A percentile compares a stretch with the other conserved stretches of the same genome.
These are phyloP conservation scores for Acrobasis consociella DNA, from an alignment of 2,888 invertebrate genomes.

Conservation along the genomic window DNA sequence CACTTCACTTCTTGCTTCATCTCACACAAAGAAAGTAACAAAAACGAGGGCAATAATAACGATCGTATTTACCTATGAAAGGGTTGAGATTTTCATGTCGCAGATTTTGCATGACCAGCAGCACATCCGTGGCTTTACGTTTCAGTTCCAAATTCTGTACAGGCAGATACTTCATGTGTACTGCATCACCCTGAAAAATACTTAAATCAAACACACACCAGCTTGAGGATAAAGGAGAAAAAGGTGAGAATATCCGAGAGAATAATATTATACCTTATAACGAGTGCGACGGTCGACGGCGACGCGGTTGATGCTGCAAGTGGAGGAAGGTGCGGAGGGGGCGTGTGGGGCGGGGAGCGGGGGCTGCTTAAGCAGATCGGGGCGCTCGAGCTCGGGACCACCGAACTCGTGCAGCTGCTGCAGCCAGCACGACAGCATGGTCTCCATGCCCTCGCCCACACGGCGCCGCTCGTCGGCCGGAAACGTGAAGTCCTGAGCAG, in stretches of 20 bases:
- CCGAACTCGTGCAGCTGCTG: constrained; percentile 93
- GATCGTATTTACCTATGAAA: constrained; percentile 83
- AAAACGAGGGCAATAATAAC: too few species aligned
- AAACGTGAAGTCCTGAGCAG: constrained; percentile 49
- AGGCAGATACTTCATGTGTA: constrained; percentile 91
- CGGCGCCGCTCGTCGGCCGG: constrained; percentile 61
- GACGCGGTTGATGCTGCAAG: constrained; percentile 74
- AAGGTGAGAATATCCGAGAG: too few species aligned
- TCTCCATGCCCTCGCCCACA: constrained; percentile 89
- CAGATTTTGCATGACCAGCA: constrained; percentile 91
- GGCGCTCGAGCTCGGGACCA: constrained; percentile 91
- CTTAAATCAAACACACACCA: too few species aligned
- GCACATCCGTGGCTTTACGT: constrained; percentile 89
- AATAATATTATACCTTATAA: constrained; percentile 86
- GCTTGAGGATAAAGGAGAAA: background rate
- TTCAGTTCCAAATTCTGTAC: constrained; percentile 87
- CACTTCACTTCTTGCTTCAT: background rate
- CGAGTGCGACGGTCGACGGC: constrained; percentile 87
- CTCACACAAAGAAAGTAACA: too few species aligned
- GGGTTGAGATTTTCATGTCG: constrained; percentile 96
- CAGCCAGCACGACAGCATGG: constrained; percentile 93
- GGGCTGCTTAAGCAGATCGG: constrained; percentile 91
- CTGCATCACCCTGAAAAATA: constrained; percentile 90
- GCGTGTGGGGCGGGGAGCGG: constrained; percentile 74
- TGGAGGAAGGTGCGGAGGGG: constrained; percentile 76